These are phyloP conservation scores for Chironomus tentans DNA, from an alignment of 2,888 invertebrate genomes.

Conservation along the genomic window DNA sequence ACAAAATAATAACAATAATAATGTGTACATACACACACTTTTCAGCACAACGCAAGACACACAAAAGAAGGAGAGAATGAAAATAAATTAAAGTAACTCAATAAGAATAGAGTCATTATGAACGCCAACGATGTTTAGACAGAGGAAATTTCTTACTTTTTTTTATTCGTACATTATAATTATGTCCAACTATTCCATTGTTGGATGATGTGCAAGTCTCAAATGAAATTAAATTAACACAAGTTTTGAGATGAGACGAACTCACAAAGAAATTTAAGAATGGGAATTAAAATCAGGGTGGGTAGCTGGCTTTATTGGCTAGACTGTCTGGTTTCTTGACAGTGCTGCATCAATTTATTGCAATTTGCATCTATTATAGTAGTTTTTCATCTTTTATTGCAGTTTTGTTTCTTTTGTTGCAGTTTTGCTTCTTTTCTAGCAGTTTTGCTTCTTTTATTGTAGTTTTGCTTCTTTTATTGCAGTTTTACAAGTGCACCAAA, in stretches of 20 bases:
- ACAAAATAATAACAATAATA: not conserved
- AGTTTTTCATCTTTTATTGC: too few relatives aligned
- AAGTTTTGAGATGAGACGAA: not conserved
- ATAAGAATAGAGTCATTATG: conserved; percentile 1
- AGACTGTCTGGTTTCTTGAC: too few relatives aligned
- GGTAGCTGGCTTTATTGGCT: not conserved
- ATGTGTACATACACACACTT: not conserved
- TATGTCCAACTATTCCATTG: conserved; percentile 10
- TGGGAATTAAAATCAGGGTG: not conserved
- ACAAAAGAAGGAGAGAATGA: not conserved
- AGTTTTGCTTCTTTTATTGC: too few relatives aligned
- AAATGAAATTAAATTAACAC: conserved; percentile 15
- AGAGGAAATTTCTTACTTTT: not conserved
- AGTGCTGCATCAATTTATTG: too few relatives aligned
- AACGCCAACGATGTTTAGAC: conserved; percentile 10
- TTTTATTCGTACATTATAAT: conserved; percentile 12
- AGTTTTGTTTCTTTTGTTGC: too few relatives aligned
- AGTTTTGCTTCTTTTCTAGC: too few relatives aligned
- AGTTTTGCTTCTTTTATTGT: too few relatives aligned
- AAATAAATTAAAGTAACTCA: not conserved
- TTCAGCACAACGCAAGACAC: not conserved
- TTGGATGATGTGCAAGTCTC: not conserved
- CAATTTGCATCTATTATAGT: too few relatives aligned
- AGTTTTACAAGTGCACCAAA: too few relatives aligned
- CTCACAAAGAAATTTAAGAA: not conserved